These are phyloP conservation scores for Tridacna crocea DNA, from an alignment of 2,888 invertebrate genomes.

Conservation along the genomic window DNA sequence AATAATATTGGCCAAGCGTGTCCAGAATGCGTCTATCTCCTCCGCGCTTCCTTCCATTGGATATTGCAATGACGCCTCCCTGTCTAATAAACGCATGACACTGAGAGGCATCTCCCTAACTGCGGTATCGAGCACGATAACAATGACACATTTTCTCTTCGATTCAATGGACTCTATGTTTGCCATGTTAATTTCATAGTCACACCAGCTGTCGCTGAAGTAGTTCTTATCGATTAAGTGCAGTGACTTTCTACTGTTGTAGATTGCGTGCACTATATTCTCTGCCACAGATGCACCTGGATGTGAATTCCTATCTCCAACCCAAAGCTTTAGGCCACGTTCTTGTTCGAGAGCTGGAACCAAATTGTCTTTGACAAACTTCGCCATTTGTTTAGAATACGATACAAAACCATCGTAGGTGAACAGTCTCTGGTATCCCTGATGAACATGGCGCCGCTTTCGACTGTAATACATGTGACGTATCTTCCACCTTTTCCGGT, in stretches of 20 bases:
- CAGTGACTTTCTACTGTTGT: slow-evolving; percentile 52
- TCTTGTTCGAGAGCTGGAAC: slow-evolving; percentile 50
- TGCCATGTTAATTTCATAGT: slow-evolving; percentile 63
- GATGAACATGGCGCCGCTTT: slow-evolving; percentile 29
- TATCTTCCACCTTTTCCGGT: slow-evolving; percentile 55
- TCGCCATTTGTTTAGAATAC: slow-evolving; percentile 36
- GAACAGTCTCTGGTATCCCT: slow-evolving; percentile 57
- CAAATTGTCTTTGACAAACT: slow-evolving; percentile 49
- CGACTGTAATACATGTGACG: slow-evolving; percentile 53
- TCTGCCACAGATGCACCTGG: slow-evolving; percentile 54
- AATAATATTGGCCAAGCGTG: slow-evolving; percentile 27
- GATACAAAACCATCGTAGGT: slow-evolving; percentile 58
- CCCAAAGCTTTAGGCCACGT: slow-evolving; percentile 45
- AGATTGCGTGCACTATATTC: slow-evolving; percentile 59
- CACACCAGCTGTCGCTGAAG: slow-evolving; percentile 54
- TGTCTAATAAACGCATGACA: slow-evolving; percentile 36
- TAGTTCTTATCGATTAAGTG: slow-evolving; percentile 47
- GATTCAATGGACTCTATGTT: slow-evolving; percentile 44
- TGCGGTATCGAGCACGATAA: slow-evolving; percentile 48
- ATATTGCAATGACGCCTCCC: slow-evolving; percentile 35
- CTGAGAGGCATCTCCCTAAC: slow-evolving; percentile 32
- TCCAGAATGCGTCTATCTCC: slow-evolving; percentile 48
- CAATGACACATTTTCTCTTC: slow-evolving; percentile 44
- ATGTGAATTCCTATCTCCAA: slow-evolving; percentile 47
- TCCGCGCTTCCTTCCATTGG: slow-evolving; percentile 29